A percentile compares a stretch with the other conserved stretches of the same genome.
Conservation (phyloP, 2,797 vertebrate species). For the Pantherophis alleghaniensis region DNA sequence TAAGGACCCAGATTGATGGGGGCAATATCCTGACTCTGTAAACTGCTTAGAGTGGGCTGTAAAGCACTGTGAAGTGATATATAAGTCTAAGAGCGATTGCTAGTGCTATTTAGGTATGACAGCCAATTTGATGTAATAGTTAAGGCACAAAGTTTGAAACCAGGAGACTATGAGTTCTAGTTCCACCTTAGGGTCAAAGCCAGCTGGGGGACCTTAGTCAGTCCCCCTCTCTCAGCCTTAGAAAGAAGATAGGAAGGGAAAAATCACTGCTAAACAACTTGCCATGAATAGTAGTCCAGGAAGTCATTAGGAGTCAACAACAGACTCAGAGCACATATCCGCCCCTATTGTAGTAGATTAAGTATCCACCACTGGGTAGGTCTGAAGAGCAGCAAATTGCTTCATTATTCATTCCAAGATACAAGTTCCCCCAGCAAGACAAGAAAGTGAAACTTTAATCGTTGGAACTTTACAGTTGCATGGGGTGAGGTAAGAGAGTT, state of each 20-base stretch:
- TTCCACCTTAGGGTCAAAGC: neutral
- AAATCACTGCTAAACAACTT: neutral
- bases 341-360: neutral
- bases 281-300: neutral
- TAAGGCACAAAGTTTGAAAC: neutral
- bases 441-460: neutral
- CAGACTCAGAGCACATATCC: neutral
- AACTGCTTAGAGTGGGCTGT: neutral
- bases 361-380: neutral
- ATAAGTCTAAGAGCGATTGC: neutral
- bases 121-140: neutral
- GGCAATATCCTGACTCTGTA: neutral
- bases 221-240: neutral
- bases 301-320: neutral
- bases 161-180: neutral
- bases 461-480: neutral
- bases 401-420: neutral
- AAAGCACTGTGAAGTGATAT: neutral
- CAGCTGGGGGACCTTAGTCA: neutral
- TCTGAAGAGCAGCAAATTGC: neutral
- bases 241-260: neutral
- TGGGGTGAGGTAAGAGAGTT: neutral
- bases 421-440: neutral
- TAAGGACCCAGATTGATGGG: neutral
- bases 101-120: neutral